Evolutionary conservation across 1,140 invertebrate species (phyloP), one percentile per base, ranked within the genome.

Genomic region (Orchesella cincta): DNA sequence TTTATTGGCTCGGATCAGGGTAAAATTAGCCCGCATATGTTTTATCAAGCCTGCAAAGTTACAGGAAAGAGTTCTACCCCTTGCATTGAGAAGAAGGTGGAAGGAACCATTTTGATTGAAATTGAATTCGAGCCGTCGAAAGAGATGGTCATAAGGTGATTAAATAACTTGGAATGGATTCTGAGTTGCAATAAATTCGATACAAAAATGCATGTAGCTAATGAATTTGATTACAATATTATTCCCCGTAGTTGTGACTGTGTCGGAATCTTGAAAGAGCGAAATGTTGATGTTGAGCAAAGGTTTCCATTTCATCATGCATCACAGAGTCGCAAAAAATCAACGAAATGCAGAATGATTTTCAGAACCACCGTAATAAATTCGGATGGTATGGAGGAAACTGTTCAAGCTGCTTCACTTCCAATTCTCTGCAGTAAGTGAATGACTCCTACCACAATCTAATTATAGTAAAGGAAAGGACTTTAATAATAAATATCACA

Each of bases 211-310:
- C 23, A 75, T 33, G 36, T 74, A 26, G 20, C 23, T 16, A 35
- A 39, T 20, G 71, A 54, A 77, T 83, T 34, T 73, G 70, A 75
- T 80, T 52, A 51, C 62, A 76, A 71, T 82, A 67, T 79, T 64
- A 52, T 77, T 72, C 8, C 67, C 31, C 76, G 23, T 76, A 89
- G 88, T 72, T 85, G 89, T 81, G 89, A 90, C 84, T 90, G 90
- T 83, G 88, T 90, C 74, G 90, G 90, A 73, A 90, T 90, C 77
- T 83, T 93, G n/a, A 93, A 98, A 87, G 93, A 98, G 85, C 90
- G 97, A 77, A 98, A 98, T 87, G 96, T 98, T 8, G 96, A 98
- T 86, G 95, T 98, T 33, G 95, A 97, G 85, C 94, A 97, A 84
- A 89, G 95, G 81, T 94, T 93, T 86, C 93, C 93, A 0, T 92